A percentile compares a stretch with the other conserved stretches of the same genome.
Conservation (phyloP, 1,140 invertebrate species). For the Oryctes rhinoceros region DNA sequence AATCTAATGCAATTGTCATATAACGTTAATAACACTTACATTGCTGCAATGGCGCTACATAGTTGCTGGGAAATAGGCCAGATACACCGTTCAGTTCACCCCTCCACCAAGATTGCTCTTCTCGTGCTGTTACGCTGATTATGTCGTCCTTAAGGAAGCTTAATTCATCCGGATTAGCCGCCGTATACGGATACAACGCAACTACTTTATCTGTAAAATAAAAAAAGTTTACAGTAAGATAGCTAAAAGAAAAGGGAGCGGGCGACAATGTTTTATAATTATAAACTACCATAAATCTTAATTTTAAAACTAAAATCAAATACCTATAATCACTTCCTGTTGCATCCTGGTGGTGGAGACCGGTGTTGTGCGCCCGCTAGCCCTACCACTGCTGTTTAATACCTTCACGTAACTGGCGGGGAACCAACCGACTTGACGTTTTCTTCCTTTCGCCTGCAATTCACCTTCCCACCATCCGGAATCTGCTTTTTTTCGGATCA, state of each 20-base stretch:
- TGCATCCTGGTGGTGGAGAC: constrained; percentile 70
- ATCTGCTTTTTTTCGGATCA: constrained; percentile 94
- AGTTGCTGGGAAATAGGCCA: constrained; percentile 93
- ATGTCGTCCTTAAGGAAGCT: constrained; percentile 94
- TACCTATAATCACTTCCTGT: constrained; percentile 66
- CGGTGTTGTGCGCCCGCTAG: constrained; percentile 77
- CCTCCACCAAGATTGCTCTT: constrained; percentile 96
- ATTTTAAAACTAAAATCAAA: neutral
- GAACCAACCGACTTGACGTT: constrained; percentile 96
- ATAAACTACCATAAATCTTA: neutral
- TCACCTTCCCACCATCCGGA: constrained; percentile 99
- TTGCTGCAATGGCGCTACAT: constrained; percentile 73
- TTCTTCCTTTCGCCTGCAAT: constrained; percentile 94
- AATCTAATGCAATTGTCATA: no score
- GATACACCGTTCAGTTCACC: constrained; percentile 88
- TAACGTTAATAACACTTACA: constrained; percentile 65
- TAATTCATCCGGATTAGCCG: constrained; percentile 93
- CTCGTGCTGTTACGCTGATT: constrained; percentile 88
- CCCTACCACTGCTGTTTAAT: constrained; percentile 69
- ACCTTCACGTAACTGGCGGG: constrained; percentile 96
- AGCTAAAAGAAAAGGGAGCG: no score
- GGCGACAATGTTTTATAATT: no score
- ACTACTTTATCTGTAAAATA: constrained; percentile 82
- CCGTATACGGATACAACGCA: constrained; percentile 90
- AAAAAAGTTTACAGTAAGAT: no score